Base-by-base conservation (phyloP, 2,888 invertebrate genomes). In the Agrochola lychnidis region DNA sequence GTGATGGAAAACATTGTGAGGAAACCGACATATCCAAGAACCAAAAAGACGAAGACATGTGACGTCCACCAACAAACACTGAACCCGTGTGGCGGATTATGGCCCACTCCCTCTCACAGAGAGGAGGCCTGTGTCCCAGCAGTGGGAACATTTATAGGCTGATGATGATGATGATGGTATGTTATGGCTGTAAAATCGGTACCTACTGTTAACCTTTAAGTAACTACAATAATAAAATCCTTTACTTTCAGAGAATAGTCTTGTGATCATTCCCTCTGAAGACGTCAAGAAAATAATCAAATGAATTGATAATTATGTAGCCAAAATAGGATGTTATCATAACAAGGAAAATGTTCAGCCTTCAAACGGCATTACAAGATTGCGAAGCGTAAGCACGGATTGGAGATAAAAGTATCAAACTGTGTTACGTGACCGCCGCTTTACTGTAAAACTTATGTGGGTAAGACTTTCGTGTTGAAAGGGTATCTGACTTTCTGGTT, bases 381-480 rank as follows among this genome's bases (percentile, higher is more conserved):
- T 68, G 63, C 42, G 63, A 45, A 69, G 48, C 70, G 66, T 56
- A 56, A 72, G 68, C 87, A 81, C 84, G 76, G 70, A 81, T 78
- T 78, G 69, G 61, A 81, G 78, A 83, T 86, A 86, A 84, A 83
- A 84, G 86, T 76, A 74, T 83, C 78, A 73, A 83, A 82, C 68
- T 73, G n/a, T 73, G 71, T 73, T 82, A 84, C 79, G 83, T 79
- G 83, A 73, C 53, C 73, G 25, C 12, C 45, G 67, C 7, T 85
- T 82, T 78, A 81, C 71, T 81, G 62, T 59, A 42, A 76, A 84
- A 84, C 82, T 83, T 84, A 84, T 67, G 76, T 76, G 51, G 82
- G 70, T 45, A 53, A 64, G 61, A 45, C 61, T 69, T 73, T 30
- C 69, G 40, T 36, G 68, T 72, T 78, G 69, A 73, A 62, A 63